Conservation (phyloP, 2,113 vertebrate genomes). For the Myiagra hebetior region DNA sequence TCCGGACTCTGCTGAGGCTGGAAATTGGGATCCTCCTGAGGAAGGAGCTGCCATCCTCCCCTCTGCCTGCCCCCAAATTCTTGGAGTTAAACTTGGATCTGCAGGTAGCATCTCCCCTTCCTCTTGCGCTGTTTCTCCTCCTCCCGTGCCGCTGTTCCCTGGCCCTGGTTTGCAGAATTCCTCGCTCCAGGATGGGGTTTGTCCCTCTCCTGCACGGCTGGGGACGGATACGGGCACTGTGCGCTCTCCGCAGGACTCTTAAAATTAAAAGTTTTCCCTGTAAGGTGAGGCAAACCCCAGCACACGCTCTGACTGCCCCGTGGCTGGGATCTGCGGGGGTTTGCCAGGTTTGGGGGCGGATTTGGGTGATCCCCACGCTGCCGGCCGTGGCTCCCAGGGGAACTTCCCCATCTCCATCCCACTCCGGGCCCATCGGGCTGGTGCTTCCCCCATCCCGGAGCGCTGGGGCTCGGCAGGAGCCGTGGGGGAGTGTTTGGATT, state of each 20-base stretch:
- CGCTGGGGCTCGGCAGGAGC: not conserved
- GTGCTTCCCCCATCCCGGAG: accelerated
- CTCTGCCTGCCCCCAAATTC: too few relatives aligned
- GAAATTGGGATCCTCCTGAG: not conserved
- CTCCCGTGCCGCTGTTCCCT: too few relatives aligned
- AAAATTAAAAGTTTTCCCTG: accelerated
- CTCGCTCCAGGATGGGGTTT: accelerated
- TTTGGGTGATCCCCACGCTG: accelerated
- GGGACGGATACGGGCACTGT: accelerated
- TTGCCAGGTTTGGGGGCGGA: accelerated
- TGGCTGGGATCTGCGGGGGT: accelerated
- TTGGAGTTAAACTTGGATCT: accelerated
- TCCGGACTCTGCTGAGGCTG: accelerated
- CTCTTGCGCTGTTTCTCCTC: accelerated
- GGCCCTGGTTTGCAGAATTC: not conserved
- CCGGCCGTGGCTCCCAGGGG: accelerated
- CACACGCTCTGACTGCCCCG: accelerated
- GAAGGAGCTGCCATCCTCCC: not conserved
- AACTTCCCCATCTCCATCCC: accelerated
- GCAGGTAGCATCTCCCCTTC: not conserved
- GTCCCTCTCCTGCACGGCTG: not conserved
- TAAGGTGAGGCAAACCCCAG: accelerated
- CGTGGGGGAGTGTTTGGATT: not conserved
- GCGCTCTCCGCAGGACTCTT: not conserved
- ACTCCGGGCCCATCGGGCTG: accelerated